Evolutionary conservation across 1,140 invertebrate genomes (phyloP), one percentile per base, ranked within the genome.

Genomic region (Sarcophaga bullata): DNA sequence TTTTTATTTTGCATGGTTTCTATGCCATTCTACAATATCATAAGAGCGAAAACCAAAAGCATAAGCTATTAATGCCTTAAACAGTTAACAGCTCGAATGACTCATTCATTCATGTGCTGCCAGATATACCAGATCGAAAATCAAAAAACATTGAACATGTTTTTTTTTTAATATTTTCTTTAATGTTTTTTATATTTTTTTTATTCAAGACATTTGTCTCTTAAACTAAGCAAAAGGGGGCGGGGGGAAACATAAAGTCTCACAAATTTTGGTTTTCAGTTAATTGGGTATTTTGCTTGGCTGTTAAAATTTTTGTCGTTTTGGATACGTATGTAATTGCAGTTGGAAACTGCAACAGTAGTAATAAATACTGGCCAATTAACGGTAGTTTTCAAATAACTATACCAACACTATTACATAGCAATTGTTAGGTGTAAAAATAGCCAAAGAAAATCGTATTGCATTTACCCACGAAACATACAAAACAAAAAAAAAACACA

Each of bases 151-250:
- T n/a, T n/a, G n/a, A 58, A n/a, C 54, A n/a, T n/a, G 54, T 58
- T 58, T 58, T 58, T 58, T 58, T 58, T 54, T 54, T 58, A 13
- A 58, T 58, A 58, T 58, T 58, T 58, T 58, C 10, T n/a, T n/a
- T n/a, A 15, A n/a, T n/a, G 13, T 58, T 58, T 58, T 58, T 13
- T n/a, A 6, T 58, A 15, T n/a, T n/a, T 58, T 58, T 13, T 58
- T 58, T 13, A 58, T 58, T 58, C n/a, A 15, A 58, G 1, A 58
- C 25, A 4, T 37, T 37, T 37, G 25, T 37, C 25, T 37, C 25
- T 37, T 37, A 37, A 37, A 37, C 4, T 37, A 37, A 37, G 4
- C 25, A 4, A 37, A 37, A 37, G 25, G 25, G 1, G 15, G 54
- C 1, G 25, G 1, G 15, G 54, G 54, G 1, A 58, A 58, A 58